Percentiles rank a stretch among this genome's conserved stretches.
Conservation (phyloP, 2,888 invertebrate species). For the Rotaria sp. region DNA sequence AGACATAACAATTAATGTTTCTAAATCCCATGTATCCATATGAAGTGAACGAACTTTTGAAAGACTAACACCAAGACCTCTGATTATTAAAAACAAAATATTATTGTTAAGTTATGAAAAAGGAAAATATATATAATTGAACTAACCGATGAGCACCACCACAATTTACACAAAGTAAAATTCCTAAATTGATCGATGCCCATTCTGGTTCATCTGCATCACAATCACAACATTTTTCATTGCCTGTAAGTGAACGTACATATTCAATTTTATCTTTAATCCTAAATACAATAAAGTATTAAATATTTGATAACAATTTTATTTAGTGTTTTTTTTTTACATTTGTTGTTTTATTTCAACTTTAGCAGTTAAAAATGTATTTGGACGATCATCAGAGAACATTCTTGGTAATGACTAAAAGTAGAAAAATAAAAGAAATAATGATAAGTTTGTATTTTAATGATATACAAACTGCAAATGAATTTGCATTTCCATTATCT, state of each 20-base stretch:
- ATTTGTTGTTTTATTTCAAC: background rate
- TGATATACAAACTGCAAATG: background rate
- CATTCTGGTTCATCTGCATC: constrained; percentile 77
- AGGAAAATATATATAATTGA: background rate
- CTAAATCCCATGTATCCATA: constrained; percentile 90
- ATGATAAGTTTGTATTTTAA: background rate
- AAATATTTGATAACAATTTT: too few relatives aligned
- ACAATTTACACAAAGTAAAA: constrained; percentile 82
- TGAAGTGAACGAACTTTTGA: constrained; percentile 81
- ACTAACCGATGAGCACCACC: constrained; percentile 57
- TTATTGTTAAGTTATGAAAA: background rate
- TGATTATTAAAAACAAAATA: constrained; percentile 58
- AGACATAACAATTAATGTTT: constrained; percentile 82
- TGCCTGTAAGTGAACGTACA: constrained; percentile 76
- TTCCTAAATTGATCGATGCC: constrained; percentile 94
- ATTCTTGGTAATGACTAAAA: background rate
- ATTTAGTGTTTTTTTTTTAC: background rate
- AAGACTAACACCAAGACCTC: constrained; percentile 85
- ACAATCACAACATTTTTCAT: constrained; percentile 87
- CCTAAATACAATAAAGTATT: background rate
- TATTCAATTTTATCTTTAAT: constrained; percentile 39
- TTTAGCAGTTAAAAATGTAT: background rate
- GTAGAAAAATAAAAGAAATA: background rate
- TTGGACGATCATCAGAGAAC: background rate
- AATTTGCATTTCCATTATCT: background rate